Conservation (phyloP, 2,888 invertebrate genomes). For the Nymphalis c-album region DNA sequence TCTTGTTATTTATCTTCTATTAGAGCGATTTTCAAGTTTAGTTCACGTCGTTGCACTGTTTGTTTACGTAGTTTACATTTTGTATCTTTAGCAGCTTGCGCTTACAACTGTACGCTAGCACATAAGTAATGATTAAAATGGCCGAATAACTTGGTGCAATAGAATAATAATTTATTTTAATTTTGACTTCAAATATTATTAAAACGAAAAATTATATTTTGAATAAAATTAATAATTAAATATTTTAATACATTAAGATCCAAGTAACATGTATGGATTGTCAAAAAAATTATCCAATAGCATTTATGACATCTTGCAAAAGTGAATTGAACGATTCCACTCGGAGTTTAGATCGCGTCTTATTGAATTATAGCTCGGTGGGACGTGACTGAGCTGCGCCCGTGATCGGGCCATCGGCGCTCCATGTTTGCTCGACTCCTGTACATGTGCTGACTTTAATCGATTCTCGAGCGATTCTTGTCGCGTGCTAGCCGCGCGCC, state of each 20-base stretch:
- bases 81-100: not conserved
- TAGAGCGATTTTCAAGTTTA: constrained; percentile 15
- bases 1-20: constrained; percentile 26
- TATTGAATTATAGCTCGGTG: constrained; percentile 70
- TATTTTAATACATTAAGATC: not conserved
- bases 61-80: not conserved
- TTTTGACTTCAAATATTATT: not conserved
- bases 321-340: constrained; percentile 57
- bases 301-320: constrained; percentile 45
- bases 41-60: not conserved
- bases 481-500: constrained; percentile 48
- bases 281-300: too few relatives aligned
- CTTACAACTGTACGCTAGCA: not conserved
- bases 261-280: too few relatives aligned
- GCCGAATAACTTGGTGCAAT: too few relatives aligned
- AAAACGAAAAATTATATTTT: too few relatives aligned
- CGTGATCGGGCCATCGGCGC: constrained; percentile 60
- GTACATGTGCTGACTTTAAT: constrained; percentile 71
- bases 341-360: constrained; percentile 62
- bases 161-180: not conserved
- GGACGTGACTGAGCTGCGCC: constrained; percentile 61
- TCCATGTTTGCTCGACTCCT: constrained; percentile 66
- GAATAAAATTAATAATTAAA: not conserved
- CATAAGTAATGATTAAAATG: too few relatives aligned
- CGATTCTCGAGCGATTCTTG: constrained; percentile 66